Percentiles rank a stretch among this genome's conserved stretches.
These are phyloP conservation scores for Mesocricetus auratus DNA, from an alignment of 2,113 vertebrate species.

Conservation along the genomic window DNA sequence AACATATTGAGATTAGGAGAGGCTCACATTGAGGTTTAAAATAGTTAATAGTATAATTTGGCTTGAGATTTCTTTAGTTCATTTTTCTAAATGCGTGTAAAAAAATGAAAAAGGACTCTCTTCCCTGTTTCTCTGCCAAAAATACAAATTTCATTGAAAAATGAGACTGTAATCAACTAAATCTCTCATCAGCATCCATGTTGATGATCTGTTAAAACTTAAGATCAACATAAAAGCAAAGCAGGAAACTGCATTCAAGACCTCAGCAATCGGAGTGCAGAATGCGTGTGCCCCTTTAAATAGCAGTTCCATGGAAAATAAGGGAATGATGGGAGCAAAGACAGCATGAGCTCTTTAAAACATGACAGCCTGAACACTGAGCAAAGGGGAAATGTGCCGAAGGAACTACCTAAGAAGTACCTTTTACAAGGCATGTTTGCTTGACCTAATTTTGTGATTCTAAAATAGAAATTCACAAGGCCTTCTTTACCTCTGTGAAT, in stretches of 20 bases:
- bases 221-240: not conserved
- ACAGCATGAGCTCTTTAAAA: not conserved
- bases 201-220: constrained; percentile 47
- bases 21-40: not conserved
- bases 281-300: not conserved
- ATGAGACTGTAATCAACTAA: not conserved
- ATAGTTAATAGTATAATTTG: constrained; percentile 4
- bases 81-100: constrained; percentile 15
- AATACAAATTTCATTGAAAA: not conserved
- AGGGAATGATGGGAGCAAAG: not conserved
- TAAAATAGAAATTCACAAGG: constrained; percentile 4
- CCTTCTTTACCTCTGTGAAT: not conserved
- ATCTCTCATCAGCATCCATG: not conserved
- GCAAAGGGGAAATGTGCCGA: not conserved
- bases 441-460: not conserved
- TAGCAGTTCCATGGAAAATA: not conserved
- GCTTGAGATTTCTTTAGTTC: constrained; percentile 14
- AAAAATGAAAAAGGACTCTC: not conserved
- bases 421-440: not conserved
- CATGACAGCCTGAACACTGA: no score
- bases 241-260: not conserved
- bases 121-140: not conserved
- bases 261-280: not conserved
- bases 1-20: not conserved
- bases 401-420: not conserved